phyloP scores from a whole-genome alignment of 2,888 invertebrate genomes.

The Plebejus melissa region DNA sequence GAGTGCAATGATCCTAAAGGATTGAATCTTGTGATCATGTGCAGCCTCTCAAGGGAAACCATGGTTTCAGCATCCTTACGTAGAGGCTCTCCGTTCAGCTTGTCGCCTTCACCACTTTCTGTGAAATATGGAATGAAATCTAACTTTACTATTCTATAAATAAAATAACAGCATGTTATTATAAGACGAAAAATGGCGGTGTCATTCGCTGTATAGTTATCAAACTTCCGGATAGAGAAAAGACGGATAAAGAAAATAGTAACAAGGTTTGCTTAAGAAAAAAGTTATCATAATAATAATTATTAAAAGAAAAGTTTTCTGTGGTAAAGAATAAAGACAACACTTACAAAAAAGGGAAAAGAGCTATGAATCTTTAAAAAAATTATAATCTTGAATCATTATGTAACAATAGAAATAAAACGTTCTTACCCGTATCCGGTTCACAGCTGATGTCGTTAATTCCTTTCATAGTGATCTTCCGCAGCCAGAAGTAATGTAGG shows the following conservation, averaged over 20 bases:
- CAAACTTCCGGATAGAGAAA: no score
- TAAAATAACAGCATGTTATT: no score
- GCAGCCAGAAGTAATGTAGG: slow-evolving; percentile 85
- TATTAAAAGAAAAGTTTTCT: no score
- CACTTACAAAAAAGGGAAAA: no score
- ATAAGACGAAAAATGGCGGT: no score
- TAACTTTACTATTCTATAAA: no score
- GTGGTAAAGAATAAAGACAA: no score
- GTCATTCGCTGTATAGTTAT: no score
- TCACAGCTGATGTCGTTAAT: slow-evolving; percentile 63
- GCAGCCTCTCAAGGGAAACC: slow-evolving; percentile 85
- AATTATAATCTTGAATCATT: background rate
- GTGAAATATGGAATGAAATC: slow-evolving; percentile 29
- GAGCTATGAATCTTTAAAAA: background rate
- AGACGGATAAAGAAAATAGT: no score
- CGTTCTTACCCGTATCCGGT: slow-evolving; percentile 60
- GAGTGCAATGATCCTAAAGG: slow-evolving; percentile 87
- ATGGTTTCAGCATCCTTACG: slow-evolving; percentile 84
- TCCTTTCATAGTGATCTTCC: slow-evolving; percentile 76
- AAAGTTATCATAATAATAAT: no score
- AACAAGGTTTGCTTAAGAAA: no score
- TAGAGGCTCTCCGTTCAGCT: slow-evolving; percentile 80
- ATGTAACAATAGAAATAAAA: no score
- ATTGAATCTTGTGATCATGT: slow-evolving; percentile 86
- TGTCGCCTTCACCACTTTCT: slow-evolving; percentile 81